These are phyloP conservation scores for Actinostola sp. DNA, from an alignment of 92 coral and sea anemone genomes.

Conservation along the genomic window DNA sequence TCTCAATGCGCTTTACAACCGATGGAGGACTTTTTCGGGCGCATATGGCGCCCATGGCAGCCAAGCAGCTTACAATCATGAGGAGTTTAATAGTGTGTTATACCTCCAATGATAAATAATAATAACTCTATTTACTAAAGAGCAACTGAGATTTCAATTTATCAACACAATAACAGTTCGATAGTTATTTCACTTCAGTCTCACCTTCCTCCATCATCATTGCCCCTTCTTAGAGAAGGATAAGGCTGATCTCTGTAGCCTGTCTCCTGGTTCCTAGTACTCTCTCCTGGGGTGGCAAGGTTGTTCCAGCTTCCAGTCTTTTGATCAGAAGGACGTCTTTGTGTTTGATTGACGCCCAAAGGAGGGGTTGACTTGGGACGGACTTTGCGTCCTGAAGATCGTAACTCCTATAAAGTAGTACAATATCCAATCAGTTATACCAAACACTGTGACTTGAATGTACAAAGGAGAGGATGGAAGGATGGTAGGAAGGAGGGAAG, in stretches of 20 bases:
- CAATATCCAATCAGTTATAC: background rate
- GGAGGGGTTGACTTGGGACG: slow-evolving; percentile 95
- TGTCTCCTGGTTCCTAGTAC: slow-evolving; percentile 91
- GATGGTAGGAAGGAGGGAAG: background rate
- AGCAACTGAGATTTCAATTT: no score
- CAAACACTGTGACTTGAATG: no score
- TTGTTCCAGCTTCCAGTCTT: slow-evolving; percentile 74
- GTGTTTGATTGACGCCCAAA: slow-evolving; percentile 51
- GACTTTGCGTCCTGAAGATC: slow-evolving; percentile 45
- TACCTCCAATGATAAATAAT: no score
- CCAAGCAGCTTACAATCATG: no score
- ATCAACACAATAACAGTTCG: no score
- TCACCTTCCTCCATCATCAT: slow-evolving; percentile 47
- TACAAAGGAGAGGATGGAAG: no score
- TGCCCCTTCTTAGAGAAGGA: slow-evolving; percentile 86
- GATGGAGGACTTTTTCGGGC: no score
- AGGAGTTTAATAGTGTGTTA: no score
- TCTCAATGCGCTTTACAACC: no score
- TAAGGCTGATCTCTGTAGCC: slow-evolving; percentile 81
- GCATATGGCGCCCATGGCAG: no score
- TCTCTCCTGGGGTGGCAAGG: slow-evolving; percentile 92
- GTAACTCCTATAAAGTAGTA: slow-evolving; percentile 48
- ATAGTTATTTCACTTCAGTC: background rate
- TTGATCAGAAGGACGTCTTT: slow-evolving; percentile 40
- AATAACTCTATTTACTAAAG: no score